Percentiles rank a stretch among this genome's conserved stretches.
These are phyloP conservation scores for Opisthocomus hoazin DNA, from an alignment of 2,113 vertebrate genomes.

Conservation along the genomic window DNA sequence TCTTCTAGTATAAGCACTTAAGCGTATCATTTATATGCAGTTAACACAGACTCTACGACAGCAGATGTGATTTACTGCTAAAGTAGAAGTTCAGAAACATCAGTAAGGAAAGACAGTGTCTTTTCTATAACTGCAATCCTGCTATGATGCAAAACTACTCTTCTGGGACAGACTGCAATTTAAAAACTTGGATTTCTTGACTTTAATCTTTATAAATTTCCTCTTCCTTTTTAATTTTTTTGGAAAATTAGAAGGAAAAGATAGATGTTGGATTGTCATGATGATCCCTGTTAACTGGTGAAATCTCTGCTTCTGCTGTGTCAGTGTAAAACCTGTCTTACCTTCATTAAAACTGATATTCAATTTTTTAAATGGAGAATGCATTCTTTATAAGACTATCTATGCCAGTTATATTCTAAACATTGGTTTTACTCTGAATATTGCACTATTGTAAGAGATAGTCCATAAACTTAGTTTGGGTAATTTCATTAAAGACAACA, in stretches of 20 bases:
- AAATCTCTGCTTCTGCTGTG: not conserved
- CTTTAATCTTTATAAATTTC: not conserved
- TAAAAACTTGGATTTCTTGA: not conserved
- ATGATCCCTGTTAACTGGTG: not conserved
- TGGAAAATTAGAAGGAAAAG: not conserved
- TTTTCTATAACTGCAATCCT: not conserved
- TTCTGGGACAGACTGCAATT: not conserved
- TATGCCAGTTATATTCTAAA: not conserved
- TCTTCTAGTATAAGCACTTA: conserved; percentile 1
- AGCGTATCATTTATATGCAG: conserved; percentile 29
- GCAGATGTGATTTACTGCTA: conserved; percentile 13
- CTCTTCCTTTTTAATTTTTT: not conserved
- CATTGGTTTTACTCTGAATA: not conserved
- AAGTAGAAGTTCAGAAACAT: not conserved
- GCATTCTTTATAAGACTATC: not conserved
- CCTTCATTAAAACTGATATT: not conserved
- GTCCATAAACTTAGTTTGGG: not conserved
- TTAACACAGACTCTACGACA: not conserved
- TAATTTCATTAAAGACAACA: not conserved
- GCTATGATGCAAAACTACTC: not conserved
- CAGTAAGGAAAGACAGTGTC: not conserved
- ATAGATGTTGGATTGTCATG: not conserved
- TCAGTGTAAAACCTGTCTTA: not conserved
- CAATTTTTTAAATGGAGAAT: not conserved
- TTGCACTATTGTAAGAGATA: not conserved